Evolutionary conservation across 1,140 invertebrate genomes (phyloP).

Genomic region (Stenopsyche tienmushanensis): DNA sequence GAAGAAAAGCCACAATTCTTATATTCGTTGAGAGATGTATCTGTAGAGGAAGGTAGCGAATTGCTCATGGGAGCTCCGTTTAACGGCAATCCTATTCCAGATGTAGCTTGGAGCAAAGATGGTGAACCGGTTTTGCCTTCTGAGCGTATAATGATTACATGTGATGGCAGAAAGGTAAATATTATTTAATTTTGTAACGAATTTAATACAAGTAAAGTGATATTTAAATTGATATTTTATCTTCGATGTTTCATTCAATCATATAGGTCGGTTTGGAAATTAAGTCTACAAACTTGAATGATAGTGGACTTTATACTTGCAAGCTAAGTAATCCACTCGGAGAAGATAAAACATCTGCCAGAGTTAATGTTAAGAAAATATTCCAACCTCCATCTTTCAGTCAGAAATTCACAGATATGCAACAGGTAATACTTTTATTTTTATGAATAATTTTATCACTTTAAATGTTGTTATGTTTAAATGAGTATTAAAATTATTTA

Average conservation of each 20-base stretch:
- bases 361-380: slow-evolving; percentile 74
- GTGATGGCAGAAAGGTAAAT: slow-evolving; percentile 74
- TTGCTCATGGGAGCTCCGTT: slow-evolving; percentile 68
- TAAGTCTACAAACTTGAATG: slow-evolving; percentile 65
- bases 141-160: slow-evolving; percentile 69
- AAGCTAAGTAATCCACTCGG: slow-evolving; percentile 74
- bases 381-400: slow-evolving; percentile 79
- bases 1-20: slow-evolving; percentile 76
- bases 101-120: slow-evolving; percentile 82
- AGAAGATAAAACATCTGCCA: slow-evolving; percentile 65
- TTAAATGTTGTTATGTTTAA: background rate
- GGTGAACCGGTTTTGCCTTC: slow-evolving; percentile 64
- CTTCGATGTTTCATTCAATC: background rate
- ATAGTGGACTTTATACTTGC: slow-evolving; percentile 78
- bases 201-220: background rate
- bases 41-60: slow-evolving; percentile 75
- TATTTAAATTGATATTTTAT: background rate
- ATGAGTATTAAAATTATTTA: slow-evolving; percentile 22
- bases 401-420: slow-evolving; percentile 79
- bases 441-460: too few relatives aligned
- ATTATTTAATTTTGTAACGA: slow-evolving; percentile 1
- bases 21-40: slow-evolving; percentile 69
- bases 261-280: slow-evolving; percentile 73
- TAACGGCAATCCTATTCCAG: slow-evolving; percentile 83
- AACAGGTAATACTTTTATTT: too few relatives aligned